Base-by-base conservation (phyloP, 2,113 vertebrate species). In the Tricholaema leucomelas region DNA sequence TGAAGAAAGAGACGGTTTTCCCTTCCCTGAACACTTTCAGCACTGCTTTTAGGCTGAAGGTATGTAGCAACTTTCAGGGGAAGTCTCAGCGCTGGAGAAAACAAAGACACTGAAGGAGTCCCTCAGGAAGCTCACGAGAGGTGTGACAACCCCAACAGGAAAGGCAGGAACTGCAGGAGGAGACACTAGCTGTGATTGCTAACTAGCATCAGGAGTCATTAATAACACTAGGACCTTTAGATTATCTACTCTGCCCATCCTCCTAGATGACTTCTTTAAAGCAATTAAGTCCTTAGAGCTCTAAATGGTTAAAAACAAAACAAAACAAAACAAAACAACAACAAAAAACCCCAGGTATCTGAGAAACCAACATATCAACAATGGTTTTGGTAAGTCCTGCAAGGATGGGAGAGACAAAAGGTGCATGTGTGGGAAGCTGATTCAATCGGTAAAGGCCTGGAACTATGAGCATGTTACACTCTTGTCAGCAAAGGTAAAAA, bases 81-180 rank as follows among this genome's bases (percentile, higher is more conserved):
- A 69, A 46, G 16, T 23, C 27, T 69, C 20, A 23, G 80, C 4
- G 6, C 48, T 67, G 46, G 21, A 54, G n/a, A 56, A 61, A 35
- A 50, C 24, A 61, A 79, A 61, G 42, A 44, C 44, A 2, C 31
- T 18, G 56, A 48, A 63, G 42, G 17, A 76, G 30, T 18, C 2
- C 2, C 15, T 70, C 46, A 4, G 69, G 10, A 19, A 74, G 65
- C 46, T 30, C 35, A 5, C 71, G 50, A 74, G 56, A 70, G 20
- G 25, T 7, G 52, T 1, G 16, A 44, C 61, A 44, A 3, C 9
- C 9, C 10, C 1, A 3, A 20, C 0, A 21, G 69, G 42, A 23
- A 48, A 35, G 46, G 54, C 28, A 28, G 56, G 44, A 92, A 52
- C 61, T 46, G 55, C 54, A 38, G 65, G 27, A 2, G 0, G 54